Evolutionary conservation across 2,888 invertebrate genomes (phyloP), one percentile per base, ranked within the genome.

Genomic region (Oxytorus armatus): DNA sequence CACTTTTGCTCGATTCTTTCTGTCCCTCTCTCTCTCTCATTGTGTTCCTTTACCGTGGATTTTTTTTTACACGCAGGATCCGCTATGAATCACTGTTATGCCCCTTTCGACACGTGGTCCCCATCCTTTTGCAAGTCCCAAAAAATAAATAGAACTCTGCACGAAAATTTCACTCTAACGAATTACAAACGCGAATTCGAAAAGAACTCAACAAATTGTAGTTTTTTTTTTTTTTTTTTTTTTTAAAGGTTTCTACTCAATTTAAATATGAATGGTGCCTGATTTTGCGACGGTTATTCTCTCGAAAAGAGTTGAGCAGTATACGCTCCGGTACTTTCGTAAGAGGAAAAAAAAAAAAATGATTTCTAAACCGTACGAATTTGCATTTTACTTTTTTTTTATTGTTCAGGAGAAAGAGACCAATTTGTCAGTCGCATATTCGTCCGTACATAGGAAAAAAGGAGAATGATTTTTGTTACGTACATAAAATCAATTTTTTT

Each of bases 191-290:
- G 23, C 1, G 47, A 8, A 16, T 47, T 59, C 16, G 16, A 16
- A 25, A 14, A 53, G 29, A 42, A 39, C 14, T 57, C 29, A 47
- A 55, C 51, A 39, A 7, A 23, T n/a, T 39, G 10, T 61, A 11
- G n/a, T n/a, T n/a, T n/a, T n/a, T n/a, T n/a, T n/a, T 14, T 55
- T 11, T 8, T 18, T 42, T 53, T 36, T 8, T 14, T 18, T 42
- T 42, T 47, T 18, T 16, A 18, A 36, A 66, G 21, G 57, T 49
- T 72, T 59, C 57, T 47, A 16, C 49, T 11, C 65, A 8, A 77
- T 77, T 70, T 77, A 21, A 70, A 77, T 72, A 53, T 65, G 70
- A 77, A 77, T 57, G 14, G 55, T 11, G 16, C n/a, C 21, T 39
- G 49, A 25, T 10, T 42, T 76, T 3, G 53, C 59, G 55, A 65